These are phyloP conservation scores for Shargacucullia verbasci DNA, from an alignment of 2,888 invertebrate species.

Conservation along the genomic window DNA sequence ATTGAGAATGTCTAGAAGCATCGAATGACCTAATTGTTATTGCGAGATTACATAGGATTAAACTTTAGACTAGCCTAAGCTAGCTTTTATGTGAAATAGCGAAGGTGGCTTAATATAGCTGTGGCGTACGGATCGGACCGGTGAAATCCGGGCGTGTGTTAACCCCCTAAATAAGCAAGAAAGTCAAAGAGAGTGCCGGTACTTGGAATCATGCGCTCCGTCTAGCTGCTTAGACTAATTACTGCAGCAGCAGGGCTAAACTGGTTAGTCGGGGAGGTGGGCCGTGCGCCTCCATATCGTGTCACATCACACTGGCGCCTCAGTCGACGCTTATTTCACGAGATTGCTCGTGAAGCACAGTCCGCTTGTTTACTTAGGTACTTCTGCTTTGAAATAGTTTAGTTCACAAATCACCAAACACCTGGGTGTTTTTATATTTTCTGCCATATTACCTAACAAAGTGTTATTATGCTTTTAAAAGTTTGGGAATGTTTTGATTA, in stretches of 20 bases:
- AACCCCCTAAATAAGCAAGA: slow-evolving; percentile 66
- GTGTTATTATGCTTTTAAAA: too few relatives aligned
- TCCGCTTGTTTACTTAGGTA: slow-evolving; percentile 50
- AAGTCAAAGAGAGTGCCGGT: slow-evolving; percentile 65
- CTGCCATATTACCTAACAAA: too few relatives aligned
- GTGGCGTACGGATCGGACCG: slow-evolving; percentile 29
- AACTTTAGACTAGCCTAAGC: slow-evolving; percentile 18
- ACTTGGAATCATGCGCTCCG: slow-evolving; percentile 70
- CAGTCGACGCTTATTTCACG: slow-evolving; percentile 61
- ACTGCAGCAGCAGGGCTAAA: slow-evolving; percentile 80
- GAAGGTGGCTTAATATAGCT: slow-evolving; percentile 39
- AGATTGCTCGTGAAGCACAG: slow-evolving; percentile 63
- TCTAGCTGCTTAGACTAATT: slow-evolving; percentile 82
- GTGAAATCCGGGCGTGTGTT: slow-evolving; percentile 59
- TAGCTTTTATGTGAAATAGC: slow-evolving; percentile 24
- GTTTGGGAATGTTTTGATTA: too few relatives aligned
- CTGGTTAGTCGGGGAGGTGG: slow-evolving; percentile 71
- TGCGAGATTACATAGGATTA: slow-evolving; percentile 16
- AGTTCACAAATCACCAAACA: slow-evolving; percentile 10
- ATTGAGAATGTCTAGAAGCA: slow-evolving; percentile 15
- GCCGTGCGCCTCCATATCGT: slow-evolving; percentile 61
- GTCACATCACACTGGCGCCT: slow-evolving; percentile 60
- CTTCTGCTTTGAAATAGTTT: slow-evolving; percentile 27
- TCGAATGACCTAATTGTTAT: slow-evolving; percentile 39
- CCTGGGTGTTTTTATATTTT: too few relatives aligned